phyloP scores from a whole-genome alignment of 2,888 invertebrate genomes.

The Dorcus parallelipipedus region DNA sequence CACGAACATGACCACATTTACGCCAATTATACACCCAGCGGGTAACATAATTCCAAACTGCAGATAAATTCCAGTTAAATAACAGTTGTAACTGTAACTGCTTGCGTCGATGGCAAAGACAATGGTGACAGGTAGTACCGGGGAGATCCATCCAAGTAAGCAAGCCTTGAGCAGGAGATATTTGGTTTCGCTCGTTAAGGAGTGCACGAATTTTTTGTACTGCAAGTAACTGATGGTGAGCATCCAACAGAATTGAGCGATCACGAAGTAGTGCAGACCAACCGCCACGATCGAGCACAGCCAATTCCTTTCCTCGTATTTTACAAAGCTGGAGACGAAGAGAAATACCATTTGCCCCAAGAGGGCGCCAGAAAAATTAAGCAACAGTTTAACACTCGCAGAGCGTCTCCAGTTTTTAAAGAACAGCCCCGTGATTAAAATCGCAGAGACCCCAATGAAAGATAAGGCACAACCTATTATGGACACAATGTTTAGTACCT shows the following conservation, averaged over 20 bases:
- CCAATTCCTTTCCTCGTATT: slow-evolving; percentile 37
- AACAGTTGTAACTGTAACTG: slow-evolving; percentile 49
- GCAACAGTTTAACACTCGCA: slow-evolving; percentile 56
- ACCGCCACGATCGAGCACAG: slow-evolving; percentile 57
- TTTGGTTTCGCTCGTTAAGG: slow-evolving; percentile 55
- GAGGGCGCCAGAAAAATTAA: slow-evolving; percentile 53
- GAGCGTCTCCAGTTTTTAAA: slow-evolving; percentile 59
- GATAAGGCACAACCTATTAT: slow-evolving; percentile 52
- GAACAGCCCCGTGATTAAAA: slow-evolving; percentile 51
- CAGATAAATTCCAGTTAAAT: slow-evolving; percentile 51
- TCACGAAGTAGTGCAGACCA: slow-evolving; percentile 58
- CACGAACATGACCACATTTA: slow-evolving; percentile 55
- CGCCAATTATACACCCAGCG: slow-evolving; percentile 49
- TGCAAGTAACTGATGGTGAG: slow-evolving; percentile 63
- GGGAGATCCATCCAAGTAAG: slow-evolving; percentile 59
- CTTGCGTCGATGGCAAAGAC: slow-evolving; percentile 50
- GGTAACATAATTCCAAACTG: slow-evolving; percentile 55
- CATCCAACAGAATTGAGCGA: slow-evolving; percentile 67
- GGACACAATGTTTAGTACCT: slow-evolving; percentile 48
- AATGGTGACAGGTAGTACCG: slow-evolving; percentile 51
- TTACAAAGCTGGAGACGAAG: background rate
- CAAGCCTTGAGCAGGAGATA: slow-evolving; percentile 58
- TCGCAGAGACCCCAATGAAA: slow-evolving; percentile 47
- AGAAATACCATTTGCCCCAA: slow-evolving; percentile 45
- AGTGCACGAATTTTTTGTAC: slow-evolving; percentile 59